Evolutionary conservation across 2,888 invertebrate species (phyloP).

Genomic region (Onthophagus sagittarius): DNA sequence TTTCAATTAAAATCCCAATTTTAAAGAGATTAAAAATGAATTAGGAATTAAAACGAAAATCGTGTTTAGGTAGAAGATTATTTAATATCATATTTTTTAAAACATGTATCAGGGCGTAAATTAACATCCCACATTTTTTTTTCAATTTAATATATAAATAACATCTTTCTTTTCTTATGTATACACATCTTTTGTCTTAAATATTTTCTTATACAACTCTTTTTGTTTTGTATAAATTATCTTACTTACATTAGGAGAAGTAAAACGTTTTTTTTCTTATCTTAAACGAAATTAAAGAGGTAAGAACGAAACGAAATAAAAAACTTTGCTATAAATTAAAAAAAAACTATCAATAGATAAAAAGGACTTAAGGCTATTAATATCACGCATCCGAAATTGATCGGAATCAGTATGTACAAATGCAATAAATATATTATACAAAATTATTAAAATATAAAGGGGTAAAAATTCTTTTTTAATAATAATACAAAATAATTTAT

Average conservation of each 20-base stretch:
- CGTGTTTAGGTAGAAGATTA: slow-evolving; percentile 3
- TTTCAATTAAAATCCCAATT: slow-evolving; percentile 17
- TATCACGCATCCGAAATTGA: slow-evolving; percentile 28
- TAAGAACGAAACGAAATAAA: background rate
- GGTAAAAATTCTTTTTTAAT: slow-evolving; percentile 9
- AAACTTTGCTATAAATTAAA: background rate
- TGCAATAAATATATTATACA: slow-evolving; percentile 37
- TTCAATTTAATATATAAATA: slow-evolving; percentile 38
- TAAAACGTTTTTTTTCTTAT: background rate
- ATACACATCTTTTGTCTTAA: slow-evolving; percentile 24
- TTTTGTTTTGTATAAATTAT: slow-evolving; percentile 38
- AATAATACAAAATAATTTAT: slow-evolving; percentile 10
- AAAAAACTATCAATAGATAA: slow-evolving; percentile 15
- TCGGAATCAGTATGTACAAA: slow-evolving; percentile 30
- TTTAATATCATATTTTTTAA: slow-evolving; percentile 7
- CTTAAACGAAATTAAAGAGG: background rate
- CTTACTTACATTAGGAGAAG: slow-evolving; percentile 30
- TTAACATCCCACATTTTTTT: slow-evolving; percentile 27
- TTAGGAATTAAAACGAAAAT: background rate
- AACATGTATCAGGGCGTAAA: slow-evolving; percentile 40
- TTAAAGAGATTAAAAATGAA: slow-evolving; percentile 29
- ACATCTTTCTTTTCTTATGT: slow-evolving; percentile 42
- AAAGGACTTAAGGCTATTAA: slow-evolving; percentile 23
- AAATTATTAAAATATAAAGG: slow-evolving; percentile 20
- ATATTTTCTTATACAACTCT: slow-evolving; percentile 27